Conservation (phyloP, 2,113 vertebrate genomes). For the Eonycteris spelaea region DNA sequence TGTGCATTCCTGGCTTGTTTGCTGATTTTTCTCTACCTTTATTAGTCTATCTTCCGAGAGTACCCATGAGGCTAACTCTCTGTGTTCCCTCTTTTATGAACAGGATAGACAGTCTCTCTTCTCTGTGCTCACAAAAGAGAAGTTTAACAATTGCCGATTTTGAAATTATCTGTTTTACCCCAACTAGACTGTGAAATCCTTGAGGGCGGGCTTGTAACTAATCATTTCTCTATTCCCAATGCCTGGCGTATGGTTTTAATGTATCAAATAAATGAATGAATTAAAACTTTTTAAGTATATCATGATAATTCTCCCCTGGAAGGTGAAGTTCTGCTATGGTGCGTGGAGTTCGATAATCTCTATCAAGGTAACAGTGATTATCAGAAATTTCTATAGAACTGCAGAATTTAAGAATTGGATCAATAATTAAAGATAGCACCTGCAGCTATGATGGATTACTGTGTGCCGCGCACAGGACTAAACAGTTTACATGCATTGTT, state of each 20-base stretch:
- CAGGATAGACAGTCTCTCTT: neutral
- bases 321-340: neutral
- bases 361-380: neutral
- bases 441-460: neutral
- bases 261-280: neutral
- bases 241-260: neutral
- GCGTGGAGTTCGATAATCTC: neutral
- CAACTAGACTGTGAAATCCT: neutral
- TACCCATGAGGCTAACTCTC: neutral
- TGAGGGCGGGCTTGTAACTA: neutral
- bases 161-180: neutral
- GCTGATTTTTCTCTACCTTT: constrained; percentile 41
- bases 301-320: neutral
- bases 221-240: constrained; percentile 6
- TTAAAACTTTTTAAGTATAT: neutral
- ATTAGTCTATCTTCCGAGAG: constrained; percentile 40
- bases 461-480: neutral
- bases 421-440: neutral
- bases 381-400: neutral
- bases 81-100: neutral
- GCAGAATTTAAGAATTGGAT: neutral
- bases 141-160: neutral
- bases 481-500: neutral
- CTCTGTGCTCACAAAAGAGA: neutral
- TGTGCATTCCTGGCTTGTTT: neutral